A percentile compares a stretch with the other conserved stretches of the same genome.
Evolutionary conservation across 2,888 invertebrate species (phyloP).

Genomic region (Ornithoptera priamus): DNA sequence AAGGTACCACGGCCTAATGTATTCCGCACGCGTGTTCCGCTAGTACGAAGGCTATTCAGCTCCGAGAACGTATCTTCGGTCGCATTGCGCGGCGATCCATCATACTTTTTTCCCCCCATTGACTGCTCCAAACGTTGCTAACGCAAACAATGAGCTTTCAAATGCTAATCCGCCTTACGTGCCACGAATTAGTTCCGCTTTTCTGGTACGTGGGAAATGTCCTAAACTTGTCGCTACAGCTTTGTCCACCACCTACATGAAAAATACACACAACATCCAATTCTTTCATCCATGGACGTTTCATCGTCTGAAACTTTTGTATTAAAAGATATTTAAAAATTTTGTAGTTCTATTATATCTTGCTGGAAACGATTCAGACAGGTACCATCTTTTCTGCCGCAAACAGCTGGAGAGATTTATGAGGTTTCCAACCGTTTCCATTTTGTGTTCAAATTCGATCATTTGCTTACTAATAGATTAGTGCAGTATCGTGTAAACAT

Average conservation of each 20-base stretch:
- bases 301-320: no score
- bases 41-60: slow-evolving; percentile 69
- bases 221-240: slow-evolving; percentile 32
- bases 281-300: no score
- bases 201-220: slow-evolving; percentile 65
- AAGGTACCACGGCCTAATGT: slow-evolving; percentile 56
- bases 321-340: no score
- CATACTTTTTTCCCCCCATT: slow-evolving; percentile 72
- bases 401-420: no score
- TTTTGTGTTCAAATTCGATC: no score
- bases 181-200: slow-evolving; percentile 68
- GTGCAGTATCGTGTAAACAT: no score
- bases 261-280: no score
- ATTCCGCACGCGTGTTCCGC: slow-evolving; percentile 68
- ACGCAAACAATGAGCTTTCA: slow-evolving; percentile 76
- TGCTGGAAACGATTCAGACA: no score
- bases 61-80: slow-evolving; percentile 75
- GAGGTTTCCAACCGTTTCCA: no score
- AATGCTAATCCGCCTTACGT: slow-evolving; percentile 75
- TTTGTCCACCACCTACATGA: not conserved
- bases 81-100: slow-evolving; percentile 67
- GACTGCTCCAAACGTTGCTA: slow-evolving; percentile 66
- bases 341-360: no score
- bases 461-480: no score
- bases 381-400: no score